Evolutionary conservation across 2,113 vertebrate genomes (phyloP).

Genomic region (Mus pahari): DNA sequence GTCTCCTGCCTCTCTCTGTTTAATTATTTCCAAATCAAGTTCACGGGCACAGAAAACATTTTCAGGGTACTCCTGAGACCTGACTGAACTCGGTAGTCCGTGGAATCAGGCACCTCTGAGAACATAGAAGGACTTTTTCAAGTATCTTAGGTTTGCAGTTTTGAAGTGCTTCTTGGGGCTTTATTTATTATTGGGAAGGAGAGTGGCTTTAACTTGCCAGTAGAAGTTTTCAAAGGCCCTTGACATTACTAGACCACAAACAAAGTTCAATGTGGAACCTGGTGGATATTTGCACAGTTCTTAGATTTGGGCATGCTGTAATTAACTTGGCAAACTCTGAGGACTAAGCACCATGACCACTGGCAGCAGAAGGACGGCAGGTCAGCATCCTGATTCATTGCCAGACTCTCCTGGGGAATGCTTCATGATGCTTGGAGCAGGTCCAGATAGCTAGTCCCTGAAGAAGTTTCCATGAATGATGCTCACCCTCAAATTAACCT

Average conservation of each 20-base stretch:
- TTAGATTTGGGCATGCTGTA: conserved; percentile 59
- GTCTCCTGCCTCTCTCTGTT: conserved; percentile 54
- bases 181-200: conserved; percentile 20
- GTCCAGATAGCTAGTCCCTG: conserved; percentile 64
- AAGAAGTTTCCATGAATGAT: conserved; percentile 71
- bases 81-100: conserved; percentile 60
- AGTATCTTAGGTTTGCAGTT: conserved; percentile 62
- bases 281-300: conserved; percentile 65
- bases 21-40: conserved; percentile 79
- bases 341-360: conserved; percentile 48
- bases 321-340: conserved; percentile 67
- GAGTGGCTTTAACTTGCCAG: conserved; percentile 58
- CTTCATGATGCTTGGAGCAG: conserved; percentile 59
- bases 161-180: conserved; percentile 20
- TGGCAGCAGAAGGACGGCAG: conserved; percentile 69
- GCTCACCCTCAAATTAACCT: conserved; percentile 70
- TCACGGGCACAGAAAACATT: conserved; percentile 53
- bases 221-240: conserved; percentile 64
- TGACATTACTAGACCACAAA: conserved; percentile 63
- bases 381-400: conserved; percentile 67
- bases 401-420: conserved; percentile 48
- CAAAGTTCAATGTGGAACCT: conserved; percentile 57
- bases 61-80: conserved; percentile 58
- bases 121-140: conserved; percentile 59
- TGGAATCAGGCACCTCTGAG: conserved; percentile 58